Evolutionary conservation across 37 sponge, comb jelly and placozoan genomes (phyloP), one percentile per base, ranked within the genome.

Genomic region (Theonella swinhoei): DNA sequence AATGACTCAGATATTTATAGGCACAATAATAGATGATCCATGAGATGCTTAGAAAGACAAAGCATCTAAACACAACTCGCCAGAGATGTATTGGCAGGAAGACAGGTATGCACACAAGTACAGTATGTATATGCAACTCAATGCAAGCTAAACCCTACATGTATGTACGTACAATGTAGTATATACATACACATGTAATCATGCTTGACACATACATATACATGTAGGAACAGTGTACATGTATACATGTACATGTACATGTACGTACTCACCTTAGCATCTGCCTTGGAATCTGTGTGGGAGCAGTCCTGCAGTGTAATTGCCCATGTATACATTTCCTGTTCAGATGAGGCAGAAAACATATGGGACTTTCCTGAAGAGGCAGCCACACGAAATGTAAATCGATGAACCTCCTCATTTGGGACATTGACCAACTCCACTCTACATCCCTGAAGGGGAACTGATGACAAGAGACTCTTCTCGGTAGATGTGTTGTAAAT

Each of bases 261-360:
- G n/a, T 36, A 39, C 1, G 20, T n/a, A 25, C 30, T 72, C n/a
- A 74, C 75, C 75, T 39, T 74, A 39, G 59, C 33, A 14, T 75
- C 37, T 29, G 39, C 35, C 68, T 42, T n/a, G 17, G n/a, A 47
- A n/a, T 43, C 80, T 38, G 68, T 47, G 28, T 62, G n/a, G 43
- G 77, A 70, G 19, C 64, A 38, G 17, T 76, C 77, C 3, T 85
- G 73, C 63, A 88, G 30, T 19, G 83, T 69, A 33, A 42, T 75
- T 28, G 81, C 31, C 90, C 90, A 90, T 32, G 60, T 31, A 64
- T 66, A 70, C 85, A 90, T 70, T n/a, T 84, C 85, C 20, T 41
- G 40, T 22, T 84, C 85, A 38, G 59, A 65, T 0, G 61, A 62
- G 14, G 85, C 80, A 35, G 77, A 79, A 84, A 90, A 90, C 19